These are phyloP conservation scores for Lasioglossum baleicum DNA, from an alignment of 1,140 invertebrate genomes.

Conservation along the genomic window DNA sequence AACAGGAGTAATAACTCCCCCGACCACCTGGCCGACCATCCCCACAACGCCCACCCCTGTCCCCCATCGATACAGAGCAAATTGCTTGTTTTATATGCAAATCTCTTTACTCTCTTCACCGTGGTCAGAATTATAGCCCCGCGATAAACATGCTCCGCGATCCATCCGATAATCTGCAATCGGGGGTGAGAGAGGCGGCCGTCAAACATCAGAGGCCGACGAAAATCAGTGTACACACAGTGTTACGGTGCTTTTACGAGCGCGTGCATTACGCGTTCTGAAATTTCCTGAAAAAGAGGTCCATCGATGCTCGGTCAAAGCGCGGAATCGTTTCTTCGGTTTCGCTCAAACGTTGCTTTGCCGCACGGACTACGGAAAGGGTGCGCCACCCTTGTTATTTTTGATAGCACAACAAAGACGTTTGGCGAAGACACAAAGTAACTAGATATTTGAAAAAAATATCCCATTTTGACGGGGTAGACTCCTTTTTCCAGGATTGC, in stretches of 20 bases:
- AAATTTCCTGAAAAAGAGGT: background rate
- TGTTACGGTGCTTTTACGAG: conserved; percentile 2
- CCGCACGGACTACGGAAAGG: too few species aligned
- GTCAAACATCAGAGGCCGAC: background rate
- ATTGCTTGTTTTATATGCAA: conserved; percentile 60
- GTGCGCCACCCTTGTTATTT: too few species aligned
- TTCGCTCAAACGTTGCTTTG: background rate
- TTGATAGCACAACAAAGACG: too few species aligned
- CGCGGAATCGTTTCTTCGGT: too few species aligned
- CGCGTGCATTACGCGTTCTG: background rate
- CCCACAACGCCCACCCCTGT: too few species aligned
- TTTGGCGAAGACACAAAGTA: too few species aligned
- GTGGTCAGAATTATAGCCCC: conserved; percentile 51
- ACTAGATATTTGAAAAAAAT: too few species aligned
- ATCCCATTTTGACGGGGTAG: too few species aligned
- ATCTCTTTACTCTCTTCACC: conserved; percentile 48
- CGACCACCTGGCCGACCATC: too few species aligned
- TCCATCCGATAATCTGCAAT: conserved; percentile 47
- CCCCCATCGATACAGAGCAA: conserved; percentile 33
- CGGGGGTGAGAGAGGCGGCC: background rate
- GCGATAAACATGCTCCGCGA: conserved; percentile 49
- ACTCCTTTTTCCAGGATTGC: too few species aligned
- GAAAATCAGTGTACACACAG: conserved; percentile 7
- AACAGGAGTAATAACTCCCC: conserved; percentile 35
- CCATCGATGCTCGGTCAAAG: too few species aligned